Base-by-base conservation (phyloP, 2,888 invertebrate genomes). In the Phaedon cochleariae region DNA sequence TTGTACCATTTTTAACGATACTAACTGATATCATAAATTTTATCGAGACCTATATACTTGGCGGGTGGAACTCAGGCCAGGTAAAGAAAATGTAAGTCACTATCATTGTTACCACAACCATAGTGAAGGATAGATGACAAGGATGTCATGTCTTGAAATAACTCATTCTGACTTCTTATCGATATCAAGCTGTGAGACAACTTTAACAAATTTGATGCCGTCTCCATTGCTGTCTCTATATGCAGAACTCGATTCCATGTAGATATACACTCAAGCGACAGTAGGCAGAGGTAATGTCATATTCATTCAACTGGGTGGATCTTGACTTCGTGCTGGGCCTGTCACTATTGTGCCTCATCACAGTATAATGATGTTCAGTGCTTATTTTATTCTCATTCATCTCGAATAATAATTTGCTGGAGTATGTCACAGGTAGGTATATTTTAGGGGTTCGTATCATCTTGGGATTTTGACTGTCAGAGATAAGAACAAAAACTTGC, bases 141-240 rank as follows among this genome's bases (percentile, higher is more conserved):
- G 73, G 73, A 77, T 74, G 78, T 76, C 78, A 77, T 77, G 78
- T 76, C 74, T 74, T 68, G 69, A 70, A 64, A 62, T 59, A 69
- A 66, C 53, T 64, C 45, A 66, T 66, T 69, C 64, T 59, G 68
- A 76, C 69, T 69, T 29, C 45, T 21, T 21, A 41, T 55, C 55
- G 22, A 18, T 20, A 20, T 49, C 59, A 26, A n/a, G 49, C 48
- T 15, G 48, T n/a, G 46, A 59, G 34, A 22, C 10, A 6, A 17
- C 31, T 20, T 12, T 31, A n/a, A 22, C 22, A 10, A 31, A 21
- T 12, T 49, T 37, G 21, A 34, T 20, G 49, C 34, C 49, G n/a
- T 21, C n/a, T 17, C 15, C 46, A 17, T 22, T 59, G 17, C 17
- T 18, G 20, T 41, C 48, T 9, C 10, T n/a, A 12, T 17, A 41